Evolutionary conservation across 2,797 vertebrate species (phyloP), one percentile per base, ranked within the genome.

Genomic region (Acipenser ruthenus): DNA sequence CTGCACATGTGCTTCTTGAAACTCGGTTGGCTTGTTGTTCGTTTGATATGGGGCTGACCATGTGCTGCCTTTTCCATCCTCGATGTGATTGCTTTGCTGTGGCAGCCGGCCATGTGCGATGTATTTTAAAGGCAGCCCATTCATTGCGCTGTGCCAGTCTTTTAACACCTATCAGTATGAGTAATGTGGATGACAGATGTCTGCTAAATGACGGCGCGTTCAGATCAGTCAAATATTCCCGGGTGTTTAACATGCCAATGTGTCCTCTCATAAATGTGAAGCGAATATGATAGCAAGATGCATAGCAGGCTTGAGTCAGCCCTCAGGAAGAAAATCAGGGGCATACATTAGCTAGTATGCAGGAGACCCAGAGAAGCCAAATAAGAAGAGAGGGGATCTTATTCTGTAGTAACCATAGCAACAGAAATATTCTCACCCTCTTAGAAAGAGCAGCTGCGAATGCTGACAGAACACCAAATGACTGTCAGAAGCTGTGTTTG

Each of bases 121-220:
- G 70, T 63, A 6, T 66, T 75, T 64, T 69, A 65, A 37, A 37
- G 9, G 62, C 62, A 49, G 53, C 23, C 68, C 62, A 70, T 68
- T 60, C 37, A 67, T 63, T 69, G 69, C 60, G 58, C 65, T 48
- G 51, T 50, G 9, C 49, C 49, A 65, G 67, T 66, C 76, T 84
- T 37, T 80, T 75, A 68, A 70, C 75, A 75, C 73, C 66, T 79
- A 60, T 78, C 70, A 75, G 74, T 71, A 6, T 65, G 13, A 70
- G 71, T 62, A 12, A 68, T 72, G 65, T 67, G 70, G 65, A 68
- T 72, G 73, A 58, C 74, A 81, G 77, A 74, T 81, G 72, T 70
- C 73, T 71, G 70, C 73, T 70, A 68, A 60, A 79, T 71, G 82
- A 76, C 75, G 69, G 73, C 78, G 75, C 76, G 78, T 75, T 64